These are phyloP conservation scores for Saccostrea echinata DNA, from an alignment of 1,140 invertebrate species.

Conservation along the genomic window DNA sequence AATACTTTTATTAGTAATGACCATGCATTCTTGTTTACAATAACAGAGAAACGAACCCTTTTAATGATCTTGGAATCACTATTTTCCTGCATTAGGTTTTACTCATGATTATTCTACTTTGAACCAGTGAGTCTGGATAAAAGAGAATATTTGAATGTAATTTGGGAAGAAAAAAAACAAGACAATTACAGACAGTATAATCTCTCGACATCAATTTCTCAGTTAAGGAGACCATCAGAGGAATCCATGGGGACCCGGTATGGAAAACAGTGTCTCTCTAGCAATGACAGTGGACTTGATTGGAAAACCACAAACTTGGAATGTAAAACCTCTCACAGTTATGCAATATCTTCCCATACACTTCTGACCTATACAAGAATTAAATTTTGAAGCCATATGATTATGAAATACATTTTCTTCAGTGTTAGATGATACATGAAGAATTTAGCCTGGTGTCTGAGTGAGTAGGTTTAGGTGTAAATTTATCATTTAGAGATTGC, in stretches of 20 bases:
- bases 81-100: background rate
- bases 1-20: background rate
- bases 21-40: background rate
- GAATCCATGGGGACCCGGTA: background rate
- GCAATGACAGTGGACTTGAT: background rate
- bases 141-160: background rate
- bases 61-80: background rate
- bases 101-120: background rate
- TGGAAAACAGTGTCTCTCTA: background rate
- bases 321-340: background rate
- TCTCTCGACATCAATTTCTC: background rate
- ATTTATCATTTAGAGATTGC: too few species aligned
- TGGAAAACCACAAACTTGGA: background rate
- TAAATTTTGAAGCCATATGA: background rate
- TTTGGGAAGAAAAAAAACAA: background rate
- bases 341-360: background rate
- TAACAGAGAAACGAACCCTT: background rate
- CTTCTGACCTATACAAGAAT: background rate
- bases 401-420: too few species aligned
- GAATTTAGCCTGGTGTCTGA: background rate
- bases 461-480: background rate
- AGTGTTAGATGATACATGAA: too few species aligned
- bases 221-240: background rate
- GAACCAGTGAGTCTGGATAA: background rate
- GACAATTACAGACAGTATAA: background rate